Evolutionary conservation across 2,113 vertebrate genomes (phyloP).

Genomic region (Hemicordylus capensis): DNA sequence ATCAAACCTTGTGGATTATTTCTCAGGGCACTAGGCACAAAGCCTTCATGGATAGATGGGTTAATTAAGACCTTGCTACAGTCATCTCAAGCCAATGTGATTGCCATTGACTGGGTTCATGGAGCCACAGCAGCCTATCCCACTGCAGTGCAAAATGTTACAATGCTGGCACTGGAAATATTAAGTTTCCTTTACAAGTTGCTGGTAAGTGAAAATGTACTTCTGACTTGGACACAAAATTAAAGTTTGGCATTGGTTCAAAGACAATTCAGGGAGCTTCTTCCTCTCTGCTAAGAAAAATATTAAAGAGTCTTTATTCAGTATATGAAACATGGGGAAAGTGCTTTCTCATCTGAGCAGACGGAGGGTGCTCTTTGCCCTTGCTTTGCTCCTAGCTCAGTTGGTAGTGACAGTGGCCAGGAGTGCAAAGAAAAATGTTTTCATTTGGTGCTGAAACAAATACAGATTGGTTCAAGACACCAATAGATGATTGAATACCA

Average conservation of each 20-base stretch:
- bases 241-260: background rate
- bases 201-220: conserved; percentile 70
- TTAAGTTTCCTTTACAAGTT: conserved; percentile 85
- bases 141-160: conserved; percentile 87
- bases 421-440: no score
- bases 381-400: background rate
- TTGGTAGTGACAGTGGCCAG: background rate
- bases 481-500: no score
- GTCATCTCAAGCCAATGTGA: conserved; percentile 79
- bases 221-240: background rate
- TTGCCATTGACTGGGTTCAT: conserved; percentile 91
- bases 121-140: conserved; percentile 86
- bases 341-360: background rate
- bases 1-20: background rate
- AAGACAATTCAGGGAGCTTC: background rate
- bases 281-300: background rate
- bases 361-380: background rate
- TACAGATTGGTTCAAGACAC: no score
- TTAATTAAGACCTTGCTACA: conserved; percentile 80
- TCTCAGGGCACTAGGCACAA: conserved; percentile 84
- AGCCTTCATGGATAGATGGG: conserved; percentile 87
- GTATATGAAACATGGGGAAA: background rate
- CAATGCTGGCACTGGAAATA: conserved; percentile 83
- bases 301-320: background rate
- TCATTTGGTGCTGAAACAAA: no score